Evolutionary conservation across 2,888 invertebrate genomes (phyloP), one percentile per base, ranked within the genome.

Genomic region (Carpatolechia fugitivella): DNA sequence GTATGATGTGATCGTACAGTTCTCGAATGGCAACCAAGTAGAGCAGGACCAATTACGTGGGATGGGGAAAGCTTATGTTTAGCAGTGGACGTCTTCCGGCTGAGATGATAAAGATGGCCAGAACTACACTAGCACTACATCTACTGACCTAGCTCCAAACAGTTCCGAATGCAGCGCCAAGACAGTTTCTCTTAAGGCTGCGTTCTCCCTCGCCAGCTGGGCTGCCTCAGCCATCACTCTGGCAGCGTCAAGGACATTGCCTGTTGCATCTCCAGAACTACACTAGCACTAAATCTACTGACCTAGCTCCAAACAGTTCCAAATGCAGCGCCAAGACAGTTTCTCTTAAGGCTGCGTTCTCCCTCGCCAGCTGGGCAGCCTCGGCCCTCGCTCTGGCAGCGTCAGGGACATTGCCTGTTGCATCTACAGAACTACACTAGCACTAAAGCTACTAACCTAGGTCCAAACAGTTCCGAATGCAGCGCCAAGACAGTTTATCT

Each of bases 401-500:
- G 41, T 88, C 88, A 18, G 76, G 67, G 51, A 80, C 79, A n/a
- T n/a, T n/a, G n/a, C n/a, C n/a, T n/a, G n/a, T n/a, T n/a, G n/a
- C n/a, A n/a, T n/a, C n/a, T n/a, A n/a, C n/a, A n/a, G n/a, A n/a
- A n/a, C n/a, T n/a, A n/a, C n/a, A n/a, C n/a, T n/a, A n/a, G n/a
- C n/a, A n/a, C n/a, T n/a, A n/a, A n/a, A n/a, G n/a, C n/a, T n/a
- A n/a, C 60, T 59, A 44, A 89, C 90, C 90, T 92, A 11, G 96
- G 96, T 38, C 96, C 96, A 74, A 95, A 96, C 7, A 97, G 93
- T 81, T 97, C 96, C 14, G 95, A 94, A 74, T 96, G 94, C 49
- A 96, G 82, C 2, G 95, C 93, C 16, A 95, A 90, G 55, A 95
- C 92, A 44, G 94, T 93, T 70, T 94, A 93, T 50, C 95, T 82